These are phyloP conservation scores for Antheraea yamamai DNA, from an alignment of 2,888 invertebrate species.

Conservation along the genomic window DNA sequence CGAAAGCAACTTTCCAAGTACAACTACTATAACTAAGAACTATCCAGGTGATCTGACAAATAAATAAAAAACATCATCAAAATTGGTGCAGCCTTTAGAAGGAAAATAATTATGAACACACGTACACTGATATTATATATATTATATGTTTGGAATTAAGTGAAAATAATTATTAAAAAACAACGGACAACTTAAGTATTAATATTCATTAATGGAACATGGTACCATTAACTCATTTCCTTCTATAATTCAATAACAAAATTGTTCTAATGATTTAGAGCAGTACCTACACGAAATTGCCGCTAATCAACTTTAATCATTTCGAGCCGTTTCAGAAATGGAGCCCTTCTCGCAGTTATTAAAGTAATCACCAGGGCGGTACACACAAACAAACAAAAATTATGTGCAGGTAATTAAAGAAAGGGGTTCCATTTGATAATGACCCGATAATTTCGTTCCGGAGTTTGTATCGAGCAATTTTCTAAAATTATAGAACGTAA, in stretches of 20 bases:
- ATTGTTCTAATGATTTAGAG: slow-evolving; percentile 27
- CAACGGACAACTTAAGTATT: not conserved
- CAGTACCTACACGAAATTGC: slow-evolving; percentile 62
- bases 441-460: slow-evolving; percentile 69
- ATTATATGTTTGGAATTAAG: not conserved
- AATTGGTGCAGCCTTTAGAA: too few species aligned
- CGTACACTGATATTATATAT: slow-evolving; percentile 17
- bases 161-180: not conserved
- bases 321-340: slow-evolving; percentile 58
- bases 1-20: too few species aligned
- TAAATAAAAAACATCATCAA: too few species aligned
- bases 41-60: too few species aligned
- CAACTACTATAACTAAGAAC: too few species aligned
- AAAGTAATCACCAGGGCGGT: slow-evolving; percentile 68
- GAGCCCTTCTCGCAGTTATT: slow-evolving; percentile 64
- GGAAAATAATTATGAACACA: too few species aligned
- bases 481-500: slow-evolving; percentile 70
- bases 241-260: slow-evolving; percentile 21
- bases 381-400: slow-evolving; percentile 76
- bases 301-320: slow-evolving; percentile 69
- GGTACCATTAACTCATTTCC: slow-evolving; percentile 15
- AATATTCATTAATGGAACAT: slow-evolving; percentile 14
- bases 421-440: slow-evolving; percentile 78
- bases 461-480: slow-evolving; percentile 66
- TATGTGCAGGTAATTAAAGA: slow-evolving; percentile 77